A percentile compares a stretch with the other conserved stretches of the same genome.
phyloP scores from a whole-genome alignment of 2,113 vertebrate genomes.

The Hucho hucho region DNA sequence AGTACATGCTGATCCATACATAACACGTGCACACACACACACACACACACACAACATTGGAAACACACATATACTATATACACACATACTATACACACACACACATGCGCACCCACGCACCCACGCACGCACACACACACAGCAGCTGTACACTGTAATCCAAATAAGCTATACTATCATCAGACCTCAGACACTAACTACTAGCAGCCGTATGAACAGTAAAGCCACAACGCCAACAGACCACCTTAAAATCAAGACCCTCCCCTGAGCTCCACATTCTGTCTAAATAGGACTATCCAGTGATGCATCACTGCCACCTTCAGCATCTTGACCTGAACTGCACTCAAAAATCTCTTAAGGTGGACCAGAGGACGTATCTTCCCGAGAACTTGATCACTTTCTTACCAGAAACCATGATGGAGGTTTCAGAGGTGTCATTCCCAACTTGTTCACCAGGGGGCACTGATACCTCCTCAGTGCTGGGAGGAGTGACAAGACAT shows the following conservation, averaged over 20 bases:
- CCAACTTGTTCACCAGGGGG: conserved; percentile 5
- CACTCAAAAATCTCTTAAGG: conserved; percentile 64
- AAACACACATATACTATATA: too few relatives aligned
- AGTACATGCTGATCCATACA: too few relatives aligned
- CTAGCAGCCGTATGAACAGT: neutral
- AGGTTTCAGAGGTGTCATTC: neutral
- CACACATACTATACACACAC: too few relatives aligned
- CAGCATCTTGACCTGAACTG: conserved; percentile 41
- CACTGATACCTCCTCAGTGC: neutral
- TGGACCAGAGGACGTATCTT: conserved; percentile 54
- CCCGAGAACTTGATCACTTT: neutral
- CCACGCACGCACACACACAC: too few relatives aligned
- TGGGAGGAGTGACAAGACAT: too few relatives aligned
- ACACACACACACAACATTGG: neutral
- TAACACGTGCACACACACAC: neutral
- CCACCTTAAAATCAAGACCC: conserved; percentile 72
- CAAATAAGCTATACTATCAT: neutral
- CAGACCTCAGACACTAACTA: neutral
- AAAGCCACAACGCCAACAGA: neutral
- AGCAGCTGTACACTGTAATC: too few relatives aligned
- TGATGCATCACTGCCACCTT: conserved; percentile 63
- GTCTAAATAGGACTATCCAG: neutral
- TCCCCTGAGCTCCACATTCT: conserved; percentile 27
- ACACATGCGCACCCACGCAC: too few relatives aligned
- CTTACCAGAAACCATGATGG: neutral